phyloP scores from a whole-genome alignment of 1,140 invertebrate species.

The Lethrus apterus region DNA sequence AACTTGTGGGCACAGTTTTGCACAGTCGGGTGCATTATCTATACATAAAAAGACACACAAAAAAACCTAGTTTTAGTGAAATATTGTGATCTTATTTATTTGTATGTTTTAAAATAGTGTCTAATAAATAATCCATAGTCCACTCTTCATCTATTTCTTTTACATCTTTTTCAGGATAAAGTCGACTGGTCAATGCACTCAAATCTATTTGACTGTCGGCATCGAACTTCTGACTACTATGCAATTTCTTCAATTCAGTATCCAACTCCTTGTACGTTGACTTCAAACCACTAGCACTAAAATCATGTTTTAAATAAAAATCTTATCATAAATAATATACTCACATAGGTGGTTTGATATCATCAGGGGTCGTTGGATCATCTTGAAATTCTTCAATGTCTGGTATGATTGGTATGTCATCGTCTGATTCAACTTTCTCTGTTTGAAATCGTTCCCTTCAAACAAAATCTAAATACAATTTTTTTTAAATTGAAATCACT shows the following conservation, averaged over 20 bases:
- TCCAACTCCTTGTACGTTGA: constrained; percentile 38
- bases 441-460: constrained; percentile 34
- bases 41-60: constrained; percentile 25
- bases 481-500: constrained; percentile 14
- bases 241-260: constrained; percentile 16
- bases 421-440: constrained; percentile 23
- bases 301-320: constrained; percentile 11
- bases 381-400: constrained; percentile 39
- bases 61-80: neutral
- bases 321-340: constrained; percentile 2
- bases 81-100: constrained; percentile 3
- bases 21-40: constrained; percentile 22
- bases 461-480: constrained; percentile 9
- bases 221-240: constrained; percentile 20
- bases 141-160: constrained; percentile 32
- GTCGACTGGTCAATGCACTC: constrained; percentile 28
- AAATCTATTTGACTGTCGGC: constrained; percentile 31
- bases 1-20: constrained; percentile 23
- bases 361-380: constrained; percentile 29
- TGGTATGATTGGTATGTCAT: constrained; percentile 39
- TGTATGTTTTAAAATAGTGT: constrained; percentile 26
- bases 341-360: constrained; percentile 30
- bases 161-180: constrained; percentile 35
- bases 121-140: constrained; percentile 35
- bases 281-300: constrained; percentile 31